Evolutionary conservation across 1,140 invertebrate genomes (phyloP), one percentile per base, ranked within the genome.

Genomic region (Heliconius congener): DNA sequence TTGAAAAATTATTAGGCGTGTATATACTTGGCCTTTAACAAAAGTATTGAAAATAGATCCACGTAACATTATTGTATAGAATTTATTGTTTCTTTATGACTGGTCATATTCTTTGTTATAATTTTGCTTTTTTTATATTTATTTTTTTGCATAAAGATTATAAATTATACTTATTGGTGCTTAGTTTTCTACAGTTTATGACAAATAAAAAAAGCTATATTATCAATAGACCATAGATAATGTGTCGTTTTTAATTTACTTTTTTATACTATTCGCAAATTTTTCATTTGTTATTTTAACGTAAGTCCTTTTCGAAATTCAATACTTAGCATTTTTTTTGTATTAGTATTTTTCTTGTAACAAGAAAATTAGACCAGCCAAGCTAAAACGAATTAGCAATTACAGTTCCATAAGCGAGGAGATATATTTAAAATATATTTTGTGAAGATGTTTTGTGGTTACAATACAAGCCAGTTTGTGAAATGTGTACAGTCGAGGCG

Each of bases 371-470:
- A 83, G 82, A 85, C 88, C 84, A 84, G 83, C 79, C 85, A 87
- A 89, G 84, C 78, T 78, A 77, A 80, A 86, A 86, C 79, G 84
- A 86, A 82, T 83, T 88, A 88, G 87, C 79, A 86, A 88, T 90
- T 81, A 90, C 88, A 87, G 89, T 91, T 91, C 89, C 90, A 91
- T 89, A 88, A 84, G 84, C 82, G 81, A 90, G 84, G 88, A 85
- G 85, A 91, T 90, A 91, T 88, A 90, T 52, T 90, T 89, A 88
- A 85, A 85, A 90, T 91, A 91, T 94, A 93, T 94, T 92, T 94
- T 93, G 86, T 90, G 90, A 90, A 74, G 81, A 90, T 84, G 84
- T 92, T 92, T 93, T 91, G 87, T 87, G 88, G 84, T 88, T 89
- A 91, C 87, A 88, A 82, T 84, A 81, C 85, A 84, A 87, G 76